Base-by-base conservation (phyloP, 1,140 invertebrate species). In the Neocloeon triangulifer region DNA sequence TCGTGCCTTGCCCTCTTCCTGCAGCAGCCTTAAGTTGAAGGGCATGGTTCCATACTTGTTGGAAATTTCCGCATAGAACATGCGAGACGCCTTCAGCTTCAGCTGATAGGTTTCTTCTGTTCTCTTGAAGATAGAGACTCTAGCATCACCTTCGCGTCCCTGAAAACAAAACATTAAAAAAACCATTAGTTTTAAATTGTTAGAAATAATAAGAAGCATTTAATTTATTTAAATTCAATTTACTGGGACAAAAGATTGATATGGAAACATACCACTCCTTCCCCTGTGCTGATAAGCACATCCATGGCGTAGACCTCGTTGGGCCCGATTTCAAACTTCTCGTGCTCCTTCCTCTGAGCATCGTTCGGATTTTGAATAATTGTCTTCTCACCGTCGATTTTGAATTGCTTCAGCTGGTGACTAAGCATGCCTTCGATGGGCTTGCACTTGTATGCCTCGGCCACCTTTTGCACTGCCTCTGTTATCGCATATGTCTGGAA, bases 231-330 rank as follows among this genome's bases (percentile, higher is more conserved):
- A 33, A 23, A 33, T 26, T 22, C n/a, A n/a, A 25, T 26, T 25
- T 15, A 22, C 2, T 13, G 3, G 2, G 6, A 33, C 4, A 33
- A 12, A 16, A 10, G 10, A 8, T 28, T 9, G 13, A 32, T 9
- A 20, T 16, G 18, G 31, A 20, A 16, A 16, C 13, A 28, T 46
- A 67, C 67, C 38, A 72, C 55, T 40, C 82, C 89, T 51, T 92
- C 86, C 20, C 89, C 91, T 28, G 82, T 82, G 48, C 84, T 91
- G 29, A 99, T 68, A 23, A 99, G 63, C 9, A 98, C 82, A 66
- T 99, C 95, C 64, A 99, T 80, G 19, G 84, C 91, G 62, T 97
- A 99, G 2, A 97, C 92, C 64, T 98, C 94, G 56, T 96, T 73
- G 33, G 81, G 75, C 51, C 95, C 89, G 55, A 99, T 78, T 36